A percentile compares a stretch with the other conserved stretches of the same genome.
phyloP scores from a whole-genome alignment of 1,140 invertebrate genomes.

The Drosophila malerkotliana region DNA sequence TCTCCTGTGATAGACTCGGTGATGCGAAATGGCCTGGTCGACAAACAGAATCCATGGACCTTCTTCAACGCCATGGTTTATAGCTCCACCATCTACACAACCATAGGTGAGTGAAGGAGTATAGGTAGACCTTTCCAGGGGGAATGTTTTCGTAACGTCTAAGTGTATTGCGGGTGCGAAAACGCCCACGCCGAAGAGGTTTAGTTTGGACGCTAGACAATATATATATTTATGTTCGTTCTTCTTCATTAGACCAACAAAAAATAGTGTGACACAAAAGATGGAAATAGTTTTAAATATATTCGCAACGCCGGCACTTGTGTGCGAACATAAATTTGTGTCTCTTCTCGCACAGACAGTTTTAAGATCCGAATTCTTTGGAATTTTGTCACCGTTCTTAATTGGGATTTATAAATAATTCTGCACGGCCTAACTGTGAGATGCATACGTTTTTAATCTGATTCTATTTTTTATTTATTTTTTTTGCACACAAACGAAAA shows the following conservation, averaged over 20 bases:
- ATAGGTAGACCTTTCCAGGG: too few species aligned
- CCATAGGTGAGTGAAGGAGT: conserved; percentile 90
- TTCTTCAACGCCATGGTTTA: conserved; percentile 97
- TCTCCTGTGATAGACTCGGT: conserved; percentile 54
- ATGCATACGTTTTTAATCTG: conserved; percentile 18
- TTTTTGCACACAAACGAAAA: conserved; percentile 13
- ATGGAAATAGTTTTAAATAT: conserved; percentile 48
- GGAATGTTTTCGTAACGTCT: background rate
- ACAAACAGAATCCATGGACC: conserved; percentile 88
- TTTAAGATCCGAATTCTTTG: conserved; percentile 54
- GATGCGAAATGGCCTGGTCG: conserved; percentile 37
- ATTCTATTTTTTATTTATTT: conserved; percentile 3
- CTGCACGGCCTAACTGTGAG: conserved; percentile 1
- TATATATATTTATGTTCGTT: conserved; percentile 33
- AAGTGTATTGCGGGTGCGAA: conserved; percentile 38
- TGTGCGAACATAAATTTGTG: conserved; percentile 25
- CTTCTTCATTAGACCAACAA: conserved; percentile 32
- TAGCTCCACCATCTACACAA: conserved; percentile 96
- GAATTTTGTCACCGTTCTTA: conserved; percentile 67
- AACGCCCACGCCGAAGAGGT: conserved; percentile 31
- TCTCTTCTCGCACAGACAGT: conserved; percentile 44
- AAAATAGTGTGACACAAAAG: conserved; percentile 52
- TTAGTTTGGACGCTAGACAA: conserved; percentile 9
- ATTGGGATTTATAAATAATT: conserved; percentile 45
- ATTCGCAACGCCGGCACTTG: conserved; percentile 22